Evolutionary conservation across 1,140 invertebrate genomes (phyloP), one percentile per base, ranked within the genome.

Genomic region (Helicoverpa armigera): DNA sequence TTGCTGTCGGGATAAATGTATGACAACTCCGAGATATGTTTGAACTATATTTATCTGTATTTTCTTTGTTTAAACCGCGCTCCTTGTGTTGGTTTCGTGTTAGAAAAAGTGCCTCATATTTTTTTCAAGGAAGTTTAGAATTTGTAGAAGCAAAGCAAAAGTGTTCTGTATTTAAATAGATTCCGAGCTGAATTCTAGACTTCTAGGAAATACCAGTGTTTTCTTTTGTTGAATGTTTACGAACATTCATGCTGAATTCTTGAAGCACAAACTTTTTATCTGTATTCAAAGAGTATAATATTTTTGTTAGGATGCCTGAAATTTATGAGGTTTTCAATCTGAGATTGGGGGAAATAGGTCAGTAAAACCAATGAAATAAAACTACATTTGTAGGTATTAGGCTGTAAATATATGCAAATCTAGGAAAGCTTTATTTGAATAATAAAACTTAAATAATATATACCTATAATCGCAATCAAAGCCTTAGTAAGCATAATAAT

Each of bases 1-100:
- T 87, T 87, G 85, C 72, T 78, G 82, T 79, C 69, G 67, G 82
- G 80, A 86, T 86, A 84, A 90, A 87, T 88, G 85, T 88, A 85
- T 87, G 84, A 87, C 86, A 84, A 87, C 82, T 79, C 56, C 43
- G 83, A 82, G 80, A 87, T 89, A 87, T 87, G 81, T 86, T 83
- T 85, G 60, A 85, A 89, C 75, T 85, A 84, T 86, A 83, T 88
- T 83, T 86, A 78, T 82, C 75, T 70, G 51, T 79, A 53, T 75
- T 85, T 74, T 53, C 83, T 86, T 84, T 82, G 60, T 82, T 80
- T 75, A 75, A 75, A 56, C 70, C 2, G 54, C 31, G 43, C 54
- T 75, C 56, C 72, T 75, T 61, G 56, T 53, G 56, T 43, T 76
- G 16, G 56, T 16, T 35, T 63, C 73, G 56, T 31, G 58, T 63